Evolutionary conservation across 2,888 invertebrate species (phyloP).

Genomic region (Lepidocyrtoides sp.): DNA sequence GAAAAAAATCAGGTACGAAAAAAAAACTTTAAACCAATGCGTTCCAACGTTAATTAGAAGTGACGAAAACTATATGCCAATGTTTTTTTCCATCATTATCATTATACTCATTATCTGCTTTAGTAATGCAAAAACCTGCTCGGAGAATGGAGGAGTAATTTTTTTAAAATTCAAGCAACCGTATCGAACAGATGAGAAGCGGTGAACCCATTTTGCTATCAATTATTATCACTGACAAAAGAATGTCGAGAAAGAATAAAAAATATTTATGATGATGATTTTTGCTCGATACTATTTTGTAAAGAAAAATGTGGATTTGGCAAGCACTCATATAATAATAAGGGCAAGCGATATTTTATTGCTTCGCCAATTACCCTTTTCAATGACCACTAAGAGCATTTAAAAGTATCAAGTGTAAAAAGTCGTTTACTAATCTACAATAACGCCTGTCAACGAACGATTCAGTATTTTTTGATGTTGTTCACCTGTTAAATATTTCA

Average conservation of each 20-base stretch:
- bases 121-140: slow-evolving; percentile 44
- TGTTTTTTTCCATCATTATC: slow-evolving; percentile 26
- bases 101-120: slow-evolving; percentile 6
- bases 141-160: background rate
- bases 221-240: background rate
- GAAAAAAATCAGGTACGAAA: too few species aligned
- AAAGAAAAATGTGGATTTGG: slow-evolving; percentile 18
- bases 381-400: slow-evolving; percentile 3
- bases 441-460: slow-evolving; percentile 23
- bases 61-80: slow-evolving; percentile 40
- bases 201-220: slow-evolving; percentile 24
- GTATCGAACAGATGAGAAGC: background rate
- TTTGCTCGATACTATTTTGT: background rate
- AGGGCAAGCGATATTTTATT: slow-evolving; percentile 27
- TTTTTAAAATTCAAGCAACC: background rate
- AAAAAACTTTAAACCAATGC: background rate
- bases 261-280: slow-evolving; percentile 23
- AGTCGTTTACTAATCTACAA: background rate
- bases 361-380: background rate
- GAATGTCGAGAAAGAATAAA: background rate
- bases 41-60: slow-evolving; percentile 61
- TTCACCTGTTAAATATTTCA: background rate
- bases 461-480: background rate
- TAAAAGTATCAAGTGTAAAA: slow-evolving; percentile 14
- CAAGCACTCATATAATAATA: background rate